Conservation (phyloP, 1,140 invertebrate species). For the Pogonomyrmex barbatus region DNA sequence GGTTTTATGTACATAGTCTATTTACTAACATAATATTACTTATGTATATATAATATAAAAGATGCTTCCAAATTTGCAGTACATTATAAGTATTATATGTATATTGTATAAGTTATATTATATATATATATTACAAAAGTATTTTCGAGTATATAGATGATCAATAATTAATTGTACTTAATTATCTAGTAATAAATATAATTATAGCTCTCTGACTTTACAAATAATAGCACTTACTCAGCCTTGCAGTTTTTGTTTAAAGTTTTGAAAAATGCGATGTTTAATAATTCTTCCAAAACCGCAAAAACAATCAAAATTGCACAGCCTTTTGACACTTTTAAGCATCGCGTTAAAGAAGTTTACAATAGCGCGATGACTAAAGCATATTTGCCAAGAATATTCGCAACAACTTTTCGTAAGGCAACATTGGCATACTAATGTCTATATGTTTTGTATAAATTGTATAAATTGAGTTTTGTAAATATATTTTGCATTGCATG, state of each 20-base stretch:
- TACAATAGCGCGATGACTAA: not conserved
- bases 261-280: conserved; percentile 68
- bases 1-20: conserved; percentile 1
- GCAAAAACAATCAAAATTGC: conserved; percentile 29
- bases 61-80: not conserved
- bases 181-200: conserved; percentile 34
- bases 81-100: not conserved
- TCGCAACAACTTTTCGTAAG: not conserved
- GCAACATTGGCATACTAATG: not conserved
- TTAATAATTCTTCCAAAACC: not conserved
- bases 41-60: conserved; percentile 40
- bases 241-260: conserved; percentile 63
- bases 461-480: conserved; percentile 31
- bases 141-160: not conserved
- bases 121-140: conserved; percentile 4
- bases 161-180: not conserved
- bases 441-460: conserved; percentile 11
- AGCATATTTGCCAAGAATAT: conserved; percentile 11
- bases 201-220: not conserved
- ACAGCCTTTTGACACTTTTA: conserved; percentile 52
- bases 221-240: conserved; percentile 68
- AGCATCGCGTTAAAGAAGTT: conserved; percentile 2
- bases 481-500: conserved; percentile 49
- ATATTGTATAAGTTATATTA: not conserved
- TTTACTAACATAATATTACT: not conserved